A percentile compares a stretch with the other conserved stretches of the same genome.
These are phyloP conservation scores for Dasypus novemcinctus DNA, from an alignment of 2,113 vertebrate genomes.

Conservation along the genomic window DNA sequence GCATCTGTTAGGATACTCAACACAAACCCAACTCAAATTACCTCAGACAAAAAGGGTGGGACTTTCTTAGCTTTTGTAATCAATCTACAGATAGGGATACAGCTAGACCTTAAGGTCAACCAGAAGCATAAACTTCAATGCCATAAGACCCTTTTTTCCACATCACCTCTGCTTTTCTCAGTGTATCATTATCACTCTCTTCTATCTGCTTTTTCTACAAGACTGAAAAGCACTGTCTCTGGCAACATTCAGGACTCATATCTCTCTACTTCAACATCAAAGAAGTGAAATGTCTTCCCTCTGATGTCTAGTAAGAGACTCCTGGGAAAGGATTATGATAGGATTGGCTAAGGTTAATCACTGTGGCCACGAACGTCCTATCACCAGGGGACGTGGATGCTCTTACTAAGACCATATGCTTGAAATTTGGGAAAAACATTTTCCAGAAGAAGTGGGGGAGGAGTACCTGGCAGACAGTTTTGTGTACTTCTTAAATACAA, in stretches of 20 bases:
- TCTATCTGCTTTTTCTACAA: not conserved
- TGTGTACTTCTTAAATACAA: not conserved
- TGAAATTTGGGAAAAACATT: conserved; percentile 17
- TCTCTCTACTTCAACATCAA: not conserved
- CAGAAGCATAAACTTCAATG: not conserved
- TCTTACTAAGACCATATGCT: not conserved
- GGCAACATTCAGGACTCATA: not conserved
- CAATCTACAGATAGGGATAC: not conserved
- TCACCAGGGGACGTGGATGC: not conserved
- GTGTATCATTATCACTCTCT: not conserved
- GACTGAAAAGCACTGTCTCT: not conserved
- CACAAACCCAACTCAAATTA: not conserved
- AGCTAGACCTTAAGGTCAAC: not conserved
- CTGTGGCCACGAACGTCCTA: not conserved
- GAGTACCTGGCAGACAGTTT: not conserved
- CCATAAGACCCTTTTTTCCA: not conserved
- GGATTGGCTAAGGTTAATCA: not conserved
- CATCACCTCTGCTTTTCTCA: not conserved
- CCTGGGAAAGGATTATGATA: not conserved
- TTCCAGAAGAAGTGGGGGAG: not conserved
- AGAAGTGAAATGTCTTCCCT: not conserved
- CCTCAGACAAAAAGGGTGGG: not conserved
- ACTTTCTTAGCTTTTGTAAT: not conserved
- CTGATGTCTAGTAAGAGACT: not conserved
- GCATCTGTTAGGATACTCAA: not conserved